Conservation (phyloP, 2,113 vertebrate genomes). For the Tonatia bakeri region DNA sequence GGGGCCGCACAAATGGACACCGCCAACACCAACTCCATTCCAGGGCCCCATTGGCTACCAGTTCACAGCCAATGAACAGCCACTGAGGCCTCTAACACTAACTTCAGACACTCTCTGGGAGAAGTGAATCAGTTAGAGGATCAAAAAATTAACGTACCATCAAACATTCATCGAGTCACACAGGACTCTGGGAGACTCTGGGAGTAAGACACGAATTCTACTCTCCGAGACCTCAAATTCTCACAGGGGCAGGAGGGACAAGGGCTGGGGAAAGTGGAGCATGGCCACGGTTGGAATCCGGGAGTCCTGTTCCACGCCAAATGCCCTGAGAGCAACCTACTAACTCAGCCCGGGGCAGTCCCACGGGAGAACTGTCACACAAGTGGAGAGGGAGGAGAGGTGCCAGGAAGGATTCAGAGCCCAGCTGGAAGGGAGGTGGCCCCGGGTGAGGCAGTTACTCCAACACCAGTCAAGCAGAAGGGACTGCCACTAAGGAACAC, state of each 20-base stretch:
- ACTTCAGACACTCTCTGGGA: background rate
- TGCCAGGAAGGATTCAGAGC: background rate
- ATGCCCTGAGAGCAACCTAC: background rate
- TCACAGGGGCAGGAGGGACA: background rate
- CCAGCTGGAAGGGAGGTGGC: background rate
- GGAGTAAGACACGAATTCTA: background rate
- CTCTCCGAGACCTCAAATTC: background rate
- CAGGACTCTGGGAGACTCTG: background rate
- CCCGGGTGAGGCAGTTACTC: background rate
- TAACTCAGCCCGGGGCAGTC: background rate
- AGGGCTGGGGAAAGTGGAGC: background rate
- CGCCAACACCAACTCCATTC: background rate
- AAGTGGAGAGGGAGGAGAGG: background rate
- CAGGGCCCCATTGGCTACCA: background rate
- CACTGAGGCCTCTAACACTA: background rate
- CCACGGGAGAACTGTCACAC: background rate
- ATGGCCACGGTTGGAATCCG: background rate
- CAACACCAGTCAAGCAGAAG: background rate
- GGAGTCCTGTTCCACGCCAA: background rate
- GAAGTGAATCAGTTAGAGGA: background rate
- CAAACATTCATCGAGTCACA: background rate
- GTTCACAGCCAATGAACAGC: background rate
- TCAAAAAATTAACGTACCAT: constrained; percentile 19
- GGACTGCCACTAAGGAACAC: background rate
- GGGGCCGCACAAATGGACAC: background rate